Evolutionary conservation across 2,888 invertebrate genomes (phyloP).

Genomic region (Tinea pellionella): DNA sequence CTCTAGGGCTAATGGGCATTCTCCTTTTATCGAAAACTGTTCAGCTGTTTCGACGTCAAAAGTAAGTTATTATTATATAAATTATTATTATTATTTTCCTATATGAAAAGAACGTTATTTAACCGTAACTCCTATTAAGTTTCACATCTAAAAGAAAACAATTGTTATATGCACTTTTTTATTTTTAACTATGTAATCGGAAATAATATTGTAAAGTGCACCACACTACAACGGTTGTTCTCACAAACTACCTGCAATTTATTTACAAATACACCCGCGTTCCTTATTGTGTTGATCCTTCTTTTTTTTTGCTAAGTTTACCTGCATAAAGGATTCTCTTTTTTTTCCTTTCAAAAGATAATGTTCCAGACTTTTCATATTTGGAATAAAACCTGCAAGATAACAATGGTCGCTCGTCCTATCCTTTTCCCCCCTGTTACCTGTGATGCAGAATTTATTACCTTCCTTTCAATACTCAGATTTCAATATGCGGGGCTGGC

Average conservation of each 20-base stretch:
- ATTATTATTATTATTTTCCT: no score
- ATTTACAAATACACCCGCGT: slow-evolving; percentile 61
- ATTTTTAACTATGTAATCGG: neutral
- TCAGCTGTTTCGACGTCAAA: no score
- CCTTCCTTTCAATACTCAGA: neutral
- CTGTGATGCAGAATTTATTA: neutral
- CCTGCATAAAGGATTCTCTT: slow-evolving; percentile 42
- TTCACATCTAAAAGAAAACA: neutral
- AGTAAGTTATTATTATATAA: no score
- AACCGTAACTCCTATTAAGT: neutral
- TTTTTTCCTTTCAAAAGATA: slow-evolving; percentile 14
- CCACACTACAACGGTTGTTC: slow-evolving; percentile 29
- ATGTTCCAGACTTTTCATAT: neutral
- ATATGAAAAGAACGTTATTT: neutral
- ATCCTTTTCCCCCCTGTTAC: neutral
- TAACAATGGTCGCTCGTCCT: neutral
- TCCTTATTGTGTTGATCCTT: slow-evolving; percentile 30
- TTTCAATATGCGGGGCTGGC: neutral
- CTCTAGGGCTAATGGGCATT: no score
- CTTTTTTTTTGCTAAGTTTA: slow-evolving; percentile 47
- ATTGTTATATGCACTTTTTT: neutral
- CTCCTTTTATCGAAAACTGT: no score
- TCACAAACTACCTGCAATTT: slow-evolving; percentile 64
- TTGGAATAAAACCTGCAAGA: neutral
- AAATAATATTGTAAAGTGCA: neutral